Conservation (phyloP, 1,140 invertebrate species). For the Pinna nobilis region DNA sequence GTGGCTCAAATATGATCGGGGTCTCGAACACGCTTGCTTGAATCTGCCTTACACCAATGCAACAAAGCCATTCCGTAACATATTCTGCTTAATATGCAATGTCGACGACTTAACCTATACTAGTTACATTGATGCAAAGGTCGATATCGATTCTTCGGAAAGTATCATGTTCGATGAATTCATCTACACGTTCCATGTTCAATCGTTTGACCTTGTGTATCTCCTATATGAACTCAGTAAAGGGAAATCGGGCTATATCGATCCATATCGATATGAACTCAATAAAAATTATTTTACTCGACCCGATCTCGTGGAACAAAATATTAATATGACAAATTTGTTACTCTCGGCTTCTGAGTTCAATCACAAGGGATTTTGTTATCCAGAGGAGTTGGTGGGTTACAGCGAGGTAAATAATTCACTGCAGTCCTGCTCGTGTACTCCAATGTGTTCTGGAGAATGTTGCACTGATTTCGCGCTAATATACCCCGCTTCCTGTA, state of each 20-base stretch:
- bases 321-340: too few species aligned
- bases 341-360: not conserved
- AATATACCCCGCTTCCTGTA: not conserved
- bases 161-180: too few species aligned
- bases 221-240: too few species aligned
- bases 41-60: not conserved
- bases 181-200: too few species aligned
- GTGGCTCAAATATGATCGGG: not conserved
- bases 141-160: too few species aligned
- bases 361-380: not conserved
- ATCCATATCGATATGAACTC: not conserved
- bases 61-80: not conserved
- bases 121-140: not conserved
- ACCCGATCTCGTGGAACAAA: too few species aligned
- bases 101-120: not conserved
- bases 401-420: not conserved
- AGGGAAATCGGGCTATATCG: not conserved
- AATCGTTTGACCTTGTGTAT: too few species aligned
- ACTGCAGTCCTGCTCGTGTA: not conserved
- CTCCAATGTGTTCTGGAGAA: not conserved
- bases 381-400: not conserved
- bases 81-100: not conserved
- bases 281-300: not conserved
- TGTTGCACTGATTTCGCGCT: slow-evolving; percentile 8
- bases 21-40: not conserved